Evolutionary conservation across 2,113 vertebrate species (phyloP), one percentile per base, ranked within the genome.

Genomic region (Corvus hawaiiensis): DNA sequence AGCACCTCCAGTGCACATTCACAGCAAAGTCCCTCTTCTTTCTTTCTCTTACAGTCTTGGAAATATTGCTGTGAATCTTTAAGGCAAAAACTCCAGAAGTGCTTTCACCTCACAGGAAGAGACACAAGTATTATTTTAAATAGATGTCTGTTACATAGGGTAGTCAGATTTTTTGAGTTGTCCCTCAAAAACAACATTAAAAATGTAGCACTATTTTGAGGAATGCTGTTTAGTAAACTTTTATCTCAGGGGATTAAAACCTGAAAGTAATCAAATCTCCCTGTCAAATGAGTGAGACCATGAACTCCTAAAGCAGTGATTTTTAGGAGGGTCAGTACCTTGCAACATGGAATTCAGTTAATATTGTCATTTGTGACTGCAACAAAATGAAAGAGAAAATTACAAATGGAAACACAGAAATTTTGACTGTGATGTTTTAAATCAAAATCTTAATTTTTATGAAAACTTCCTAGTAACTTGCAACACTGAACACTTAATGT

Each of bases 401-500:
- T 91, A 77, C 67, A 94, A 80, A 93, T 71, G 39, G 92, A 90
- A 91, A 86, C 9, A 74, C 8, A 87, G 75, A 91, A 67, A 75
- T 78, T 90, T 88, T 67, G 52, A 56, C 64, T 80, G 56, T 44
- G 61, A 49, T 62, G 28, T 72, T 83, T 92, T 90, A 82, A 87
- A 84, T 91, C 11, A 79, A 72, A 90, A 73, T 76, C 73, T 81
- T 96, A 74, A 91, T 23, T 58, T 81, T 82, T 79, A 91, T 68
- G 93, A 88, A 96, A 78, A 90, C 68, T 93, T 80, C 54, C 33
- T 71, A 94, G 59, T 56, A 84, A 81, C 68, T 68, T 77, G 61
- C 63, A 92, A 86, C 56, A 59, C 72, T 10, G 48, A 96, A 92
- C 41, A 75, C 16, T 84, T 88, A 84, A 90, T 67, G 41, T 92